Evolutionary conservation across 92 coral and sea anemone species (phyloP), one percentile per base, ranked within the genome.

Genomic region (Phenganax marumi): DNA sequence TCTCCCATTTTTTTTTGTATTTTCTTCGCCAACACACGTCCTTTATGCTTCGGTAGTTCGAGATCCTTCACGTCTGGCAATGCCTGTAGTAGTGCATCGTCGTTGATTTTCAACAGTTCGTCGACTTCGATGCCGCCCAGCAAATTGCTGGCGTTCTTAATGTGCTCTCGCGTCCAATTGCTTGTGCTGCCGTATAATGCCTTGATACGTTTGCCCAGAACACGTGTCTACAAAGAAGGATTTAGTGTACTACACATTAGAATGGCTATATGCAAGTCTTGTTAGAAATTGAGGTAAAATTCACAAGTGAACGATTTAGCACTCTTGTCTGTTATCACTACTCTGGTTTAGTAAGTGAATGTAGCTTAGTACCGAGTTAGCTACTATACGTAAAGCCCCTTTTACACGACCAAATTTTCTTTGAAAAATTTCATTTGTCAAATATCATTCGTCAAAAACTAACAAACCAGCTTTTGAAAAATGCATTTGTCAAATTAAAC

Each of bases 11-110:
- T 78, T 13, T 23, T 46, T 19, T 61, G 83, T 7, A 78, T 46
- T 22, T 78, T 78, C 51, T 50, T 78, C 0, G 83, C 83, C 83
- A 78, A 23, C 7, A 78, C 21, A 12, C 83, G 83, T 39, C 83
- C 73, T 66, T 78, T 78, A 17, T 78, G 73, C 51, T 66, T 46
- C 3, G 83, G 83, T 43, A 78, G 56, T 50, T 62, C 63, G 73
- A 78, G 48, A 61, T 78, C 73, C 50, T 78, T 78, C 16, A 78
- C 73, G 17, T 33, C 14, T 9, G 71, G 72, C 39, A 78, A 24
- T 18, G 83, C 83, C 10, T 63, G 57, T 7, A 61, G 24, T 12
- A 78, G 47, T 16, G 83, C 83, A n/a, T 61, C 73, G 0, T 18
- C 60, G 60, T 78, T 72, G 4, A 78, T 61, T 46, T 78, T 39